Evolutionary conservation across 2,113 vertebrate genomes (phyloP).

Genomic region (Chlamydotis undulata): DNA sequence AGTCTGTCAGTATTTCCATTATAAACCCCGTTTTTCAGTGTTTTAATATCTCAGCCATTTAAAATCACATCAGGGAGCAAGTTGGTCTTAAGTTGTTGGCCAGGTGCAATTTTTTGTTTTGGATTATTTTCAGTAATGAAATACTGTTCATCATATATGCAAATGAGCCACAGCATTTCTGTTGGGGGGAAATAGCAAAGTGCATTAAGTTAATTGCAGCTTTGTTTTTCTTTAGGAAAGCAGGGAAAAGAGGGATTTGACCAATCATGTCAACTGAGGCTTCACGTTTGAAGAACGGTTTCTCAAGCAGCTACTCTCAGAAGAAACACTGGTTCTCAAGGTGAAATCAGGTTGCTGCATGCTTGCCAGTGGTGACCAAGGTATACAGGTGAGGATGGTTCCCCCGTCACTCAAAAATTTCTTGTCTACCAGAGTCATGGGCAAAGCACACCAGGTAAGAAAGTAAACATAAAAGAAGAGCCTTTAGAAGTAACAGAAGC

Average conservation of each 20-base stretch:
- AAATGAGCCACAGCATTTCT: slow-evolving; percentile 43
- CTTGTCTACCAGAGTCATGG: background rate
- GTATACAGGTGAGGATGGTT: background rate
- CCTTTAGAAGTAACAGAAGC: background rate
- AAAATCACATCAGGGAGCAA: slow-evolving; percentile 78
- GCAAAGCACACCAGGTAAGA: background rate
- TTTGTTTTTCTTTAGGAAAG: slow-evolving; percentile 14
- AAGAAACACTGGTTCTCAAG: background rate
- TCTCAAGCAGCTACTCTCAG: background rate
- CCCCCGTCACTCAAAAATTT: background rate
- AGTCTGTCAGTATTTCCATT: slow-evolving; percentile 86
- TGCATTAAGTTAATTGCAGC: background rate
- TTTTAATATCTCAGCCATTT: slow-evolving; percentile 81
- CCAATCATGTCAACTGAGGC: background rate
- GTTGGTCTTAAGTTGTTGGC: slow-evolving; percentile 59
- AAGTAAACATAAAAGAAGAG: background rate
- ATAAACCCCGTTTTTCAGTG: slow-evolving; percentile 81
- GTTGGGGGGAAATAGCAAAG: background rate
- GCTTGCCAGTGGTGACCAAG: background rate
- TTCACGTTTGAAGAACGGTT: background rate
- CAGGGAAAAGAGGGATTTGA: background rate
- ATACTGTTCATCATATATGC: slow-evolving; percentile 39
- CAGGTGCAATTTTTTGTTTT: slow-evolving; percentile 43
- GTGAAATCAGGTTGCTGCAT: background rate
- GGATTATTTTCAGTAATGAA: slow-evolving; percentile 45